Evolutionary conservation across 2,888 invertebrate genomes (phyloP).

Genomic region (Melanotus villosus): DNA sequence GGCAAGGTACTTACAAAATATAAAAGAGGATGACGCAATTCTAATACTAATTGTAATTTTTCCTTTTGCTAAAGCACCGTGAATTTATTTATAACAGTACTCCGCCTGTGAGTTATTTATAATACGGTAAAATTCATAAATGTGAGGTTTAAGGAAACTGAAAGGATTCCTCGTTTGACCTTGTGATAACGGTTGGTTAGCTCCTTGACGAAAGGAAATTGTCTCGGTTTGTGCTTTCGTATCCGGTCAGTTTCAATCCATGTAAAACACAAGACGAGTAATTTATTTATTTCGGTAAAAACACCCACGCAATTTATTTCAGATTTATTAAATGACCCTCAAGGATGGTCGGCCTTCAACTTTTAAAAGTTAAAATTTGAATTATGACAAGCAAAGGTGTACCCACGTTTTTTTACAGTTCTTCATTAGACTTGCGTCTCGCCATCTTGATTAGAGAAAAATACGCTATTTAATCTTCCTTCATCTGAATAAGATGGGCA

Average conservation of each 20-base stretch:
- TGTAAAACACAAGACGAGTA: not conserved
- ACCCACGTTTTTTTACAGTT: not conserved
- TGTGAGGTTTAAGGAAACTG: not conserved
- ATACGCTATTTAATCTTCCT: constrained; percentile 4
- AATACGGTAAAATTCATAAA: not conserved
- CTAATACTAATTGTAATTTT: not conserved
- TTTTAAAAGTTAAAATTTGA: not conserved
- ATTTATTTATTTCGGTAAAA: not conserved
- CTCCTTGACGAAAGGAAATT: constrained; percentile 56
- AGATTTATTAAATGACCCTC: not conserved
- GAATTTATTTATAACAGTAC: not conserved
- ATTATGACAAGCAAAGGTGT: not conserved
- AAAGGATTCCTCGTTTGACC: constrained; percentile 45
- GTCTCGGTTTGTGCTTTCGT: constrained; percentile 53
- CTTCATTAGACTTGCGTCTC: not conserved
- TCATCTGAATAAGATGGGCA: constrained; percentile 7
- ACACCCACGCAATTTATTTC: not conserved
- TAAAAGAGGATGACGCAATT: constrained; percentile 3
- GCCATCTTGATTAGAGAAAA: not conserved
- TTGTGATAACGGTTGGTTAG: constrained; percentile 54
- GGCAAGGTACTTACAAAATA: not conserved
- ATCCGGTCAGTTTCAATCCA: constrained; percentile 34
- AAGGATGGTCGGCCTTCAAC: constrained; percentile 13
- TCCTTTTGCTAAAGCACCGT: not conserved
- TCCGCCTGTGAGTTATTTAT: not conserved